These are phyloP conservation scores for Liparis tanakae DNA, from an alignment of 2,797 vertebrate species.

Conservation along the genomic window DNA sequence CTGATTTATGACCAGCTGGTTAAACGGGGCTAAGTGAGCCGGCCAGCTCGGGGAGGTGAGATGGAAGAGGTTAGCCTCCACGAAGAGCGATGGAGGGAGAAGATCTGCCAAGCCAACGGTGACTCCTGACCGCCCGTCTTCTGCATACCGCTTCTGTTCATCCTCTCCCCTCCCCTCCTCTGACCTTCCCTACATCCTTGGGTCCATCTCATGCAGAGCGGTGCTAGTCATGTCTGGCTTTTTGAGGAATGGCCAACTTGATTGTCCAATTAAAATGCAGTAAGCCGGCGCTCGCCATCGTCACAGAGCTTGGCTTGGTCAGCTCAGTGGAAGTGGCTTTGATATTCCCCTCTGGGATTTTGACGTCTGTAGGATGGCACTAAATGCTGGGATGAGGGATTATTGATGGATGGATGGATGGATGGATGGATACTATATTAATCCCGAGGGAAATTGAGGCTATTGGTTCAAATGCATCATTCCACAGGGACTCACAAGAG, in stretches of 20 bases:
- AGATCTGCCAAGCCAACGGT: slow-evolving; percentile 35
- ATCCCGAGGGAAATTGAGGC: no score
- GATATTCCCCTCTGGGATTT: no score
- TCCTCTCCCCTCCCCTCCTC: not conserved
- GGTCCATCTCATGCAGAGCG: not conserved
- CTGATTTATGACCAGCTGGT: slow-evolving; percentile 75
- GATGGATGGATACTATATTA: no score
- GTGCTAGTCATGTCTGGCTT: not conserved
- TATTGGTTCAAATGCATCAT: not conserved
- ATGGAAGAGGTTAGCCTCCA: slow-evolving; percentile 76
- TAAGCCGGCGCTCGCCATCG: slow-evolving; percentile 6
- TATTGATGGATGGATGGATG: no score
- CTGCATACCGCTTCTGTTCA: slow-evolving; percentile 24
- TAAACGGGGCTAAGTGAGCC: slow-evolving; percentile 76
- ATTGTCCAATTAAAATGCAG: slow-evolving; percentile 33
- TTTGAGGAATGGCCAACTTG: slow-evolving; percentile 14
- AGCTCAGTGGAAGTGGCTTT: not conserved
- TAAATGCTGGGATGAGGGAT: no score
- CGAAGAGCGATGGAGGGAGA: slow-evolving; percentile 59
- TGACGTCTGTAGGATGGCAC: no score
- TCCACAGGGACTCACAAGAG: not conserved
- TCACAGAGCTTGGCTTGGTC: slow-evolving; percentile 3
- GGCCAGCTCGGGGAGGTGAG: slow-evolving; percentile 64
- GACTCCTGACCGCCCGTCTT: slow-evolving; percentile 53
- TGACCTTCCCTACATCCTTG: slow-evolving; percentile 7